A percentile compares a stretch with the other conserved stretches of the same genome.
Conservation (phyloP, 2,888 invertebrate species). For the Agriotes lineatus region DNA sequence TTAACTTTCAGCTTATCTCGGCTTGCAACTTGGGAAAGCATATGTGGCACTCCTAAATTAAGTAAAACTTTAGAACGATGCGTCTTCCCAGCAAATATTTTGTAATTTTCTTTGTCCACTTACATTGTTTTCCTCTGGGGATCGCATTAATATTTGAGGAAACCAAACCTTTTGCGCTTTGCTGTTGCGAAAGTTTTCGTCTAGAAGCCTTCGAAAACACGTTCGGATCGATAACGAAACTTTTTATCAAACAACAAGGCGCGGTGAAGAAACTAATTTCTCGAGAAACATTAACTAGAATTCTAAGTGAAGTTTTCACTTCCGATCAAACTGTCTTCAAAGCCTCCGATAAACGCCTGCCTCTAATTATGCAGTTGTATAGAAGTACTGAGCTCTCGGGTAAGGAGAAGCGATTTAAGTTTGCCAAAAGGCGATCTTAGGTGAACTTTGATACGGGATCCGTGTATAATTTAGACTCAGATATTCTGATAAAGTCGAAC, state of each 20-base stretch:
- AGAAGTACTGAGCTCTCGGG: constrained; percentile 33
- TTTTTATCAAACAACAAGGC: constrained; percentile 7
- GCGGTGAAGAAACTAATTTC: constrained; percentile 28
- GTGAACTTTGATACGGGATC: constrained; percentile 39
- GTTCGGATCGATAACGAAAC: constrained; percentile 12
- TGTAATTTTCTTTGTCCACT: not conserved
- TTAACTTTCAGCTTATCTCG: not conserved
- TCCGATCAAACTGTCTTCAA: constrained; percentile 36
- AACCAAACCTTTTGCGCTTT: constrained; percentile 7
- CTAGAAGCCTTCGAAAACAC: constrained; percentile 11
- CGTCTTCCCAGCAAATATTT: not conserved
- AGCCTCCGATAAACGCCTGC: constrained; percentile 33
- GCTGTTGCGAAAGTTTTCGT: not conserved
- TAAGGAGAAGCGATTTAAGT: constrained; percentile 38
- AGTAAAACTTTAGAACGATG: not conserved
- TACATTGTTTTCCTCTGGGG: not conserved
- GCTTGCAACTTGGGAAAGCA: not conserved
- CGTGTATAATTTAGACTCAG: constrained; percentile 41
- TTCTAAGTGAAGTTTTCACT: constrained; percentile 36
- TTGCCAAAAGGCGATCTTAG: constrained; percentile 43
- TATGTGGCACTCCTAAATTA: constrained; percentile 4
- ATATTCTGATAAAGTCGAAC: constrained; percentile 40
- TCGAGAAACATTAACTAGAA: constrained; percentile 25
- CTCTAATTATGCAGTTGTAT: constrained; percentile 43
- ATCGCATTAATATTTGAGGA: not conserved